Evolutionary conservation across 2,797 vertebrate species (phyloP).

Genomic region (Petrocephalus sullivani): DNA sequence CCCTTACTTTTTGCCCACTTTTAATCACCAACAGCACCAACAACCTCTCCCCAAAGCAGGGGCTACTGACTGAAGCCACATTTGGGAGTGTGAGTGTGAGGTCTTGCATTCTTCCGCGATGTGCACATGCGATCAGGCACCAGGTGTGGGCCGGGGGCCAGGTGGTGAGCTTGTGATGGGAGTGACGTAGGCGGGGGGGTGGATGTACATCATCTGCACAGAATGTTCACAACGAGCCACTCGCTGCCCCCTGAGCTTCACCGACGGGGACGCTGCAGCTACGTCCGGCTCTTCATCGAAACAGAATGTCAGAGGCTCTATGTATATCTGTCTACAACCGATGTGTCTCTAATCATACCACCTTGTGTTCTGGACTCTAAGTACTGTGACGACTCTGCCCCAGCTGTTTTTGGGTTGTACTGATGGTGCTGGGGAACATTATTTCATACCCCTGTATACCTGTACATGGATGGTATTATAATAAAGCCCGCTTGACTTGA

Average conservation of each 20-base stretch:
- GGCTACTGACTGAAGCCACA: neutral
- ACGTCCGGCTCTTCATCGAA: neutral
- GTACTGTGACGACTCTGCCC: neutral
- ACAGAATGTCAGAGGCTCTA: neutral
- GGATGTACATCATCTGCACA: neutral
- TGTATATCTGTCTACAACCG: neutral
- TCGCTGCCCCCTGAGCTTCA: neutral
- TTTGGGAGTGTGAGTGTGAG: conserved; percentile 10
- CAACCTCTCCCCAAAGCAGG: neutral
- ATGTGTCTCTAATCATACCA: neutral
- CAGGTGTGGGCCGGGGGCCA: conserved; percentile 34
- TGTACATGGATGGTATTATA: neutral
- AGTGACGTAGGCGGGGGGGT: conserved; percentile 6
- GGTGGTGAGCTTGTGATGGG: conserved; percentile 28
- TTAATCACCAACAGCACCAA: neutral
- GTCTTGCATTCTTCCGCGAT: conserved; percentile 12
- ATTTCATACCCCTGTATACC: neutral
- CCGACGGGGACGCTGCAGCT: neutral
- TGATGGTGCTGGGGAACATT: neutral
- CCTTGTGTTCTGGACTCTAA: neutral
- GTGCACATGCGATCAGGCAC: neutral
- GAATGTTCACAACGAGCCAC: neutral
- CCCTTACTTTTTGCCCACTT: neutral
- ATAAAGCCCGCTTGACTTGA: neutral
- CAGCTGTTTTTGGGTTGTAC: neutral